A percentile compares a stretch with the other conserved stretches of the same genome.
Conservation (phyloP, 2,888 invertebrate species). For the Xylocampa areola region DNA sequence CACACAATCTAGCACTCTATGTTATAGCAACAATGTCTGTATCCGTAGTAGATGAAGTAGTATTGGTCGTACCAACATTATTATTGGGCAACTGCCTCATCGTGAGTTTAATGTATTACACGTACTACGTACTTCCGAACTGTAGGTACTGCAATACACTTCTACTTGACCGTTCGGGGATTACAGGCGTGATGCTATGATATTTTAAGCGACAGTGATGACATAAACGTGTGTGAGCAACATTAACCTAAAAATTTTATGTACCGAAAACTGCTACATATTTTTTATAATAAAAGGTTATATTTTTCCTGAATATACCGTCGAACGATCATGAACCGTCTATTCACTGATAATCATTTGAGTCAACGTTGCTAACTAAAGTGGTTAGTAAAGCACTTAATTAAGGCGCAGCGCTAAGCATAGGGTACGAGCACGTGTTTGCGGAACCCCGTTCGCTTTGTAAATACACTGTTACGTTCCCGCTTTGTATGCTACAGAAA, state of each 20-base stretch:
- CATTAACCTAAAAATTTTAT: too few species aligned
- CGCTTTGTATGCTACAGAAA: conserved; percentile 16
- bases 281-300: background rate
- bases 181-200: too few species aligned
- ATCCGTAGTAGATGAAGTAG: background rate
- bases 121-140: too few species aligned
- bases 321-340: conserved; percentile 31
- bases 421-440: conserved; percentile 27
- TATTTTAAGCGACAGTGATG: too few species aligned
- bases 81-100: background rate
- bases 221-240: too few species aligned
- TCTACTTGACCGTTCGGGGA: too few species aligned
- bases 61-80: background rate
- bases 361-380: conserved; percentile 33
- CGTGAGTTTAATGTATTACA: too few species aligned
- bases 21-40: background rate
- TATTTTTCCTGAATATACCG: background rate
- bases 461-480: conserved; percentile 20
- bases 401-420: conserved; percentile 34
- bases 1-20: background rate
- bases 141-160: too few species aligned
- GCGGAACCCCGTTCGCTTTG: conserved; percentile 28
- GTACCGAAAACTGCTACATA: too few species aligned
- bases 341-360: conserved; percentile 46
- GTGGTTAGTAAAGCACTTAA: conserved; percentile 45